These are phyloP conservation scores for Prorops nasuta DNA, from an alignment of 1,140 invertebrate genomes.

Conservation along the genomic window DNA sequence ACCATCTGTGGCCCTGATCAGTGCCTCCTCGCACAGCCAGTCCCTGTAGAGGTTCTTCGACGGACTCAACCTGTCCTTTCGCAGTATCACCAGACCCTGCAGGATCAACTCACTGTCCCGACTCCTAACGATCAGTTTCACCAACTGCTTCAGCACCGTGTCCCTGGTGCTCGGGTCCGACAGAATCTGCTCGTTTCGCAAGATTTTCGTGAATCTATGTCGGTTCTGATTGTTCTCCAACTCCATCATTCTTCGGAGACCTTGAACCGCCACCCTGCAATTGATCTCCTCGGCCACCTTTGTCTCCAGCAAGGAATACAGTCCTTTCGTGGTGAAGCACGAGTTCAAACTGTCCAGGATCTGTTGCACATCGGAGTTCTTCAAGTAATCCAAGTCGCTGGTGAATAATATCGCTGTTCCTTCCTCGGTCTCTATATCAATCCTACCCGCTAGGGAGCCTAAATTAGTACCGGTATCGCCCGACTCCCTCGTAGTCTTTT, in stretches of 20 bases:
- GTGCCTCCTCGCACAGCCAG: constrained; percentile 62
- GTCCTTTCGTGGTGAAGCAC: constrained; percentile 31
- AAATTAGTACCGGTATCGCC: too few relatives aligned
- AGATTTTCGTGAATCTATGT: constrained; percentile 29
- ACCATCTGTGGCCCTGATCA: constrained; percentile 63
- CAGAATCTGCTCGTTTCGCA: background rate
- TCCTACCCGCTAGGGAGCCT: too few relatives aligned
- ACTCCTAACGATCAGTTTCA: constrained; percentile 50
- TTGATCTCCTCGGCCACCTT: constrained; percentile 56
- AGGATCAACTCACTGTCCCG: constrained; percentile 51
- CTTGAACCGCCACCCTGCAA: constrained; percentile 54
- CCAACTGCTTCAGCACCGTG: constrained; percentile 50
- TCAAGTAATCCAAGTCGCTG: constrained; percentile 32
- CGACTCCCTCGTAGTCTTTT: too few relatives aligned
- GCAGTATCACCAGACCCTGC: constrained; percentile 47
- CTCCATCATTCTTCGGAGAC: constrained; percentile 57
- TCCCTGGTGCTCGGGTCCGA: constrained; percentile 26
- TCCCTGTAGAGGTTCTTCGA: constrained; percentile 56
- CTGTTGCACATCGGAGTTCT: constrained; percentile 43
- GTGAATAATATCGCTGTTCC: constrained; percentile 36
- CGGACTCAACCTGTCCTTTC: constrained; percentile 43
- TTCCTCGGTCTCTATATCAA: constrained; percentile 36
- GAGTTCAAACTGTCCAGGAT: constrained; percentile 45
- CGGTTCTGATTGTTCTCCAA: constrained; percentile 50
- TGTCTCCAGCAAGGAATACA: constrained; percentile 47